Conservation (phyloP, 2,113 vertebrate species). For the Donacobius atricapilla region DNA sequence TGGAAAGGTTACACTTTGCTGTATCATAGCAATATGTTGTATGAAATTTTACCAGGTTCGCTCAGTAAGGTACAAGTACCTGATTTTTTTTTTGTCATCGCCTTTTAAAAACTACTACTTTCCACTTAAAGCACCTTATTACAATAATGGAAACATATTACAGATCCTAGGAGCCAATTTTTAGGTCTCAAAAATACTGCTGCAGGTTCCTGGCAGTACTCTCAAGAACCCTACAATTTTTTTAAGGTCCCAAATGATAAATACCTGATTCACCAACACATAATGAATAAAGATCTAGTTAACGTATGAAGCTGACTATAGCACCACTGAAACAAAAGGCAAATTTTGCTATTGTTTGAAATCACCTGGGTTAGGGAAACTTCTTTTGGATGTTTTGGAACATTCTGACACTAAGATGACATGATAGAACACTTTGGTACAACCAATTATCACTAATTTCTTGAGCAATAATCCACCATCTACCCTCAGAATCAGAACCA, state of each 20-base stretch:
- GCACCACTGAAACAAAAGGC: not conserved
- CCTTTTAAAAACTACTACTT: not conserved
- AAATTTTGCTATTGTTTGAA: not conserved
- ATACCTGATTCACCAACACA: not conserved
- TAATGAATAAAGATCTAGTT: not conserved
- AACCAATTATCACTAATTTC: not conserved
- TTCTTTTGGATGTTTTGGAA: not conserved
- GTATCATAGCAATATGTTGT: not conserved
- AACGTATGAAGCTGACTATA: not conserved
- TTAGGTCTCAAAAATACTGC: not conserved
- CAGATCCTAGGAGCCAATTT: not conserved
- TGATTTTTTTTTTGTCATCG: not conserved
- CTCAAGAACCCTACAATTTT: not conserved
- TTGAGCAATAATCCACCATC: not conserved
- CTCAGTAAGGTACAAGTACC: fast-evolving
- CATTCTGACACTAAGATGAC: not conserved
- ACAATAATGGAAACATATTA: not conserved
- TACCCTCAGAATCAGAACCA: not conserved
- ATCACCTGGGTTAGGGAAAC: not conserved
- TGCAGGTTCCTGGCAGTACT: not conserved
- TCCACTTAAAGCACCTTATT: not conserved
- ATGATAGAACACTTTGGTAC: not conserved
- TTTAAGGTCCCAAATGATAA: not conserved
- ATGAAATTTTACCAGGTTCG: not conserved
- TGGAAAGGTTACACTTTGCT: not conserved